These are phyloP conservation scores for Stenodera caucasica DNA, from an alignment of 2,888 invertebrate species.

Conservation along the genomic window DNA sequence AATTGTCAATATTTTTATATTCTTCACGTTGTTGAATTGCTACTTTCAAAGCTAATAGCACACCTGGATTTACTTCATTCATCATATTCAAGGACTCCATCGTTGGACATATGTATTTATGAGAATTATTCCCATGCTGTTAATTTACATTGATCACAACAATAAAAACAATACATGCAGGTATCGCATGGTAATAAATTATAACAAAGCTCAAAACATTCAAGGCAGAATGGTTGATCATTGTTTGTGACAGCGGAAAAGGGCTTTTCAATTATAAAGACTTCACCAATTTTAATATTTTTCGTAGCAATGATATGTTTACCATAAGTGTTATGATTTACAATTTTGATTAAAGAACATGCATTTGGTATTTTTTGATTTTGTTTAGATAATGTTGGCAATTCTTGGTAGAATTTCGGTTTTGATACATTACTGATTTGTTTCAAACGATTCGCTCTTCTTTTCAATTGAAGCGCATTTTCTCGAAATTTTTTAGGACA, in stretches of 20 bases:
- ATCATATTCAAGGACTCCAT: conserved; percentile 52
- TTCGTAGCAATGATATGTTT: conserved; percentile 69
- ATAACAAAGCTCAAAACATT: conserved; percentile 63
- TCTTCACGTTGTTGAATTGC: conserved; percentile 57
- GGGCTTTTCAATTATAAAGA: conserved; percentile 74
- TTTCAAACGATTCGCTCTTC: conserved; percentile 14
- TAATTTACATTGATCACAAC: conserved; percentile 64
- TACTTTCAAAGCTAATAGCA: conserved; percentile 64
- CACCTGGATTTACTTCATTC: neutral
- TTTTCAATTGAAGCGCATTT: conserved; percentile 56
- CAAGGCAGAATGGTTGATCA: conserved; percentile 64
- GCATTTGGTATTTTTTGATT: too few species aligned
- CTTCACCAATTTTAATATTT: conserved; percentile 70
- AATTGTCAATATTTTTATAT: conserved; percentile 44
- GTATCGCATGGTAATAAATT: conserved; percentile 64
- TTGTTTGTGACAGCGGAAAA: conserved; percentile 61
- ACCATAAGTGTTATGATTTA: conserved; percentile 63
- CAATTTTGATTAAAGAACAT: conserved; percentile 57
- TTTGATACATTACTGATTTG: neutral
- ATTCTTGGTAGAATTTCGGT: neutral
- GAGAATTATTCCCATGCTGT: conserved; percentile 69
- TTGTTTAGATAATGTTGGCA: neutral
- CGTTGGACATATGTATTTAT: conserved; percentile 73
- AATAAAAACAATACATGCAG: conserved; percentile 67
- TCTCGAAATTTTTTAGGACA: too few species aligned